Evolutionary conservation across 2,888 invertebrate genomes (phyloP), one percentile per base, ranked within the genome.

Genomic region (Schrankia costaestrigalis): DNA sequence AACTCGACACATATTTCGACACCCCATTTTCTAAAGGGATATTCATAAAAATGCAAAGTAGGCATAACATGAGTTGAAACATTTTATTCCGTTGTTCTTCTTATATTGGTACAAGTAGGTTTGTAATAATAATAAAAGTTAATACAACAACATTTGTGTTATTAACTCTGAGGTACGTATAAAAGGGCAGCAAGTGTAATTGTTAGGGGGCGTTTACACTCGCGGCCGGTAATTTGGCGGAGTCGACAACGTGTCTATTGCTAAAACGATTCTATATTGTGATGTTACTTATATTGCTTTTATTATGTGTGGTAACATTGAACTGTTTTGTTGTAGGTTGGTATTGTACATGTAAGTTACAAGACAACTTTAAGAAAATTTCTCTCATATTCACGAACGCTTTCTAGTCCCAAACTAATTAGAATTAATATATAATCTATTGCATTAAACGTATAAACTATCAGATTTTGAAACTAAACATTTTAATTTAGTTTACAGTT

Each of bases 221-320:
- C 51, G 38, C 41, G 43, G 41, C 48, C 49, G 50, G 64, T 65
- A 67, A 71, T 76, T 75, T 76, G 77, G 77, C 74, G 71, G 30
- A 59, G 55, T 40, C 52, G 58, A 63, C 71, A 56, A 56, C 46
- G 63, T 52, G 41, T 70, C 61, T 64, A 66, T 70, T 62, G 64
- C 64, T 62, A 67, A 64, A 65, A 61, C 68, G 68, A 71, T 72
- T 65, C 58, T 59, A 61, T 63, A 62, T 52, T 58, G 62, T 61
- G 60, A 60, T 64, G 60, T 65, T 61, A 59, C 65, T 58, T 37
- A 49, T 61, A 69, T 68, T 64, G 57, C 60, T 63, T 67, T 68
- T 66, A 70, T 64, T 63, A 63, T 56, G 53, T 48, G 51, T 40
- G 40, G 44, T 39, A 28, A 53, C 38, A 51, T 39, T 35, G 37